Base-by-base conservation (phyloP, 2,113 vertebrate species). In the Ceyx cyanopectus region DNA sequence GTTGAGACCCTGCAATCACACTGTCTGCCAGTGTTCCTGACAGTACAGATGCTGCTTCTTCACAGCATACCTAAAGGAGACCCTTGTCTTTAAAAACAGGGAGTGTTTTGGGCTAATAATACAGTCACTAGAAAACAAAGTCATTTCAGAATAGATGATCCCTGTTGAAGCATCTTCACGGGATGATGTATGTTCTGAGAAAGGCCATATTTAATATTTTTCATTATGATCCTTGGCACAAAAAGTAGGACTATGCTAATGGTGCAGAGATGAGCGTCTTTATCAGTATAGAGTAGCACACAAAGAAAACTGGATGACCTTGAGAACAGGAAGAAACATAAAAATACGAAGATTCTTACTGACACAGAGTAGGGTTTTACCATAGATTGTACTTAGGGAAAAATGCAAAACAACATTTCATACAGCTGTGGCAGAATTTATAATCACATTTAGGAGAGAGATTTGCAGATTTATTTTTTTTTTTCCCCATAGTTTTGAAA, bases 191-290 rank as follows among this genome's bases (percentile, higher is more conserved):
- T 80, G 60, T 62, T 43, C 82, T 63, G 57, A n/a, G 43, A 74
- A 57, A 90, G 40, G 85, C 61, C n/a, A 27, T 77, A 91, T 90
- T 94, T 88, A 90, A 86, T 92, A 81, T 81, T 94, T 93, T 93
- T 73, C 86, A 94, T 93, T 93, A 90, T 26, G 23, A 77, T 68
- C 69, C 69, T 90, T 95, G 93, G 91, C 89, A 92, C 48, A 78
- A 78, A 87, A 83, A 65, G 61, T 84, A 40, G 23, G 69, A 75
- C 40, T 70, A 53, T 74, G 83, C 40, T 90, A 84, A 86, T 84
- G 30, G 40, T 67, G 51, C 27, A 41, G 73, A 80, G 22, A 15
- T 37, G 43, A 61, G 62, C 26, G 46, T 43, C 61, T n/a, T 90
- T 76, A n/a, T 24, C 41, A 48, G 63, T 41, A 19, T 4, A 58